phyloP scores from a whole-genome alignment of 2,113 vertebrate species.

The Scortum barcoo region DNA sequence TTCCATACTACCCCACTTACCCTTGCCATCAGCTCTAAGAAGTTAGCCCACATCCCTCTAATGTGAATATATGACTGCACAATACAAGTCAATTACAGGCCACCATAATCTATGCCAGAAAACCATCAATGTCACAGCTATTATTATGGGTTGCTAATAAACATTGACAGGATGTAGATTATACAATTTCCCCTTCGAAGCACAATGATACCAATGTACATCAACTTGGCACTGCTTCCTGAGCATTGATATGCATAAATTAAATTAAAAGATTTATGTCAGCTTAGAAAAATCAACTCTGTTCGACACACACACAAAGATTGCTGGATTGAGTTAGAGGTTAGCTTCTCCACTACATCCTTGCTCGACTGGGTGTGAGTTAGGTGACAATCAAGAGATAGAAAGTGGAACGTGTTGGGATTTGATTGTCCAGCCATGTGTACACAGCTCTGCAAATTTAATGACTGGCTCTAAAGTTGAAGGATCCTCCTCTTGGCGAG shows the following conservation, averaged over 20 bases:
- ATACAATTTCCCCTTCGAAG: conserved; percentile 14
- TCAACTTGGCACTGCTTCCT: background rate
- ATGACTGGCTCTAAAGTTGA: conserved; percentile 40
- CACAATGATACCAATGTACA: background rate
- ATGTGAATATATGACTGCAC: conserved; percentile 12
- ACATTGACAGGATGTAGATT: conserved; percentile 14
- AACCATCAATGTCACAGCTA: conserved; percentile 23
- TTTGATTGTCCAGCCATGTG: conserved; percentile 41
- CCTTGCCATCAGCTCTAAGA: background rate
- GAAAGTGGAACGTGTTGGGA: conserved; percentile 23
- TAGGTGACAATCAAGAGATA: conserved; percentile 22
- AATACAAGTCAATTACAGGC: background rate
- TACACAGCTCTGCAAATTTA: conserved; percentile 51
- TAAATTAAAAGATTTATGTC: conserved; percentile 1
- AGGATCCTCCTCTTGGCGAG: conserved; percentile 18
- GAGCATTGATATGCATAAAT: conserved; percentile 2
- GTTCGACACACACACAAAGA: background rate
- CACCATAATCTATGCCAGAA: background rate
- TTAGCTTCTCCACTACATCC: conserved; percentile 7
- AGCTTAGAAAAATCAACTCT: background rate
- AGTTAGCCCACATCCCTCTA: background rate
- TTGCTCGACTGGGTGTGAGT: conserved; percentile 20
- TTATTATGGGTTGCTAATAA: conserved; percentile 29
- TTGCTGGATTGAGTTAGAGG: background rate
- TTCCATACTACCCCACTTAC: background rate